phyloP scores from a whole-genome alignment of 2,797 vertebrate genomes.

The Myotis daubentonii region DNA sequence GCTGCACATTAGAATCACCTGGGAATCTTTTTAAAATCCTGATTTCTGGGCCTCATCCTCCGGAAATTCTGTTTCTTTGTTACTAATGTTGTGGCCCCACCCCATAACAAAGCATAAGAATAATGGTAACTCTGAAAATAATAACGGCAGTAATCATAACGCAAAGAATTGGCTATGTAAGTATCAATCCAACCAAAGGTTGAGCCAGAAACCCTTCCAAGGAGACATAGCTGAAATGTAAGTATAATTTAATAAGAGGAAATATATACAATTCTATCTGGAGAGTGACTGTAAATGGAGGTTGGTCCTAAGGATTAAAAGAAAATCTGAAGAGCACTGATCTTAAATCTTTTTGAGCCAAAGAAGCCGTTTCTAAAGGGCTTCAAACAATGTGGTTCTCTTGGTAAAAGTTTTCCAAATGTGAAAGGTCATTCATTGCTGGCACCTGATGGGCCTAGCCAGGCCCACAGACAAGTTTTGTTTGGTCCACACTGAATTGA shows the following conservation, averaged over 20 bases:
- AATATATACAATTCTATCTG: not conserved
- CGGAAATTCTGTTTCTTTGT: too few species aligned
- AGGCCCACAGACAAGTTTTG: not conserved
- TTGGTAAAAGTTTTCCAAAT: not conserved
- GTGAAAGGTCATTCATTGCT: not conserved
- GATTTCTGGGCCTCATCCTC: too few species aligned
- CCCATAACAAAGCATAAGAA: not conserved
- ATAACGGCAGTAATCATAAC: not conserved
- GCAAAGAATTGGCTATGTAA: not conserved
- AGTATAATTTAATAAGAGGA: conserved; percentile 30
- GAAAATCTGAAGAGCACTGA: not conserved
- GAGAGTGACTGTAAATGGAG: not conserved
- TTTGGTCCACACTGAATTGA: not conserved
- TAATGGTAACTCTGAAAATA: not conserved
- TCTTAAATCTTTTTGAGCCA: not conserved
- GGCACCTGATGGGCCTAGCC: not conserved
- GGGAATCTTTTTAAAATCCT: too few species aligned
- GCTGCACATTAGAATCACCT: too few species aligned
- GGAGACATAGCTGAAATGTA: not conserved
- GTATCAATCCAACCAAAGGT: not conserved
- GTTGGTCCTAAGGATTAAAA: not conserved
- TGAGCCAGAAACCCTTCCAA: not conserved
- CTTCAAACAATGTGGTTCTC: not conserved
- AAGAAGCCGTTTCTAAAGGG: not conserved
- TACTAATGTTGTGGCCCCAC: too few species aligned